Evolutionary conservation across 2,113 vertebrate genomes (phyloP), one percentile per base, ranked within the genome.

Genomic region (Leptocoma aspasia): DNA sequence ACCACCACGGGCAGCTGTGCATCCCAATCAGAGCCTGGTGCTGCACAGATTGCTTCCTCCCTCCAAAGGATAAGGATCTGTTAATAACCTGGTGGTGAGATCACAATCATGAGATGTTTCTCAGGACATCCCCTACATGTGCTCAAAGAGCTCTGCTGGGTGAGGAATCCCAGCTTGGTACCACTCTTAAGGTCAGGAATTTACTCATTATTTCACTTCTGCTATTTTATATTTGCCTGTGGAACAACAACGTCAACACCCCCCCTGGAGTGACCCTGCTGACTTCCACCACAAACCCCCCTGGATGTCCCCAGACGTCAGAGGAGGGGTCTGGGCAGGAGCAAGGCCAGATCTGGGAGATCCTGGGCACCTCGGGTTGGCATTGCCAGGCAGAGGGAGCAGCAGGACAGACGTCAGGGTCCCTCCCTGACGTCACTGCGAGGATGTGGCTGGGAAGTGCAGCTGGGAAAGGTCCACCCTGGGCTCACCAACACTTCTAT

Each of bases 131-230:
- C 95, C 96, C 94, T 89, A 19, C 41, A 61, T 26, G 16, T 0
- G 4, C 78, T 63, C 18, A 6, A 42, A 86, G 47, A 70, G 15
- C 72, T 54, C 42, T 6, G 50, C 37, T 39, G 2, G 6, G 21
- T 11, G 52, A 78, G 15, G 90, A 64, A 75, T 96, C 60, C 88
- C 76, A 88, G 60, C 33, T 73, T 2, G 1, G 24, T 11, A 17
- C 78, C 19, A 3, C 56, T 41, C 57, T 92, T 56, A 96, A 96
- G 89, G 95, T 89, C 93, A 95, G 94, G 93, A 96, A 94, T 97
- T 96, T 92, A 83, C 96, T 96, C 35, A 3, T 0, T 1, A 53
- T 93, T 92, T 93, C 90, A 93, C 88, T 97, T 97, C 96, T 96
- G 90, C 86, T 90, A 77, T 95, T 93, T 70, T 49, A 41, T 14